Percentiles rank a stretch among this genome's conserved stretches.
These are phyloP conservation scores for Cariama cristata DNA, from an alignment of 2,113 vertebrate genomes.

Conservation along the genomic window DNA sequence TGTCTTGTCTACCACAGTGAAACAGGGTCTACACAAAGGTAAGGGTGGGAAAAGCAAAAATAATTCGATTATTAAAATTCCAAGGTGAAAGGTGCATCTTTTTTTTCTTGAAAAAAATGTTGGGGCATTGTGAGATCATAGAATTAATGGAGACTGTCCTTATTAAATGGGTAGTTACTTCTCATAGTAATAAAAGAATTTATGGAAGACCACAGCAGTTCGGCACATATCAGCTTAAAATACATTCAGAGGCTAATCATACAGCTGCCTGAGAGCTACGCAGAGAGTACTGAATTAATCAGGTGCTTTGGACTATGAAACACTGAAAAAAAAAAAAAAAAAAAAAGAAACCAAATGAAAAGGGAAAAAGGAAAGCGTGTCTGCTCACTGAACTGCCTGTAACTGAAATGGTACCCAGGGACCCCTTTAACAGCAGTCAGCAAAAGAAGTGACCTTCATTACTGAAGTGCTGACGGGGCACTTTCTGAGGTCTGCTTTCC, in stretches of 20 bases:
- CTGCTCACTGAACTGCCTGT: conserved; percentile 7
- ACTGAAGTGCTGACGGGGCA: conserved; percentile 29
- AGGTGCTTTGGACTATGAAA: conserved; percentile 1
- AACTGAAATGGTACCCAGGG: not conserved
- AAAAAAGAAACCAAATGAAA: not conserved
- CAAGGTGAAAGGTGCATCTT: not conserved
- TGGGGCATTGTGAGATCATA: not conserved
- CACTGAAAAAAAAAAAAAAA: not conserved
- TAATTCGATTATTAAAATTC: not conserved
- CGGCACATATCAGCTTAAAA: not conserved
- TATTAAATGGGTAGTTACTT: not conserved
- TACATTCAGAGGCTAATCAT: not conserved
- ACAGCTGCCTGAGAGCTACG: not conserved
- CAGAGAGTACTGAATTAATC: conserved; percentile 15
- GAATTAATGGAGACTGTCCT: not conserved
- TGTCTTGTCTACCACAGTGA: not conserved
- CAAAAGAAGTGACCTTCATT: conserved; percentile 43
- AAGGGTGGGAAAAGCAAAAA: not conserved
- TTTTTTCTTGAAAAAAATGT: not conserved
- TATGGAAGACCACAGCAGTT: not conserved
- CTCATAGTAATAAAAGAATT: not conserved
- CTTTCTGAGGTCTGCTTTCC: not conserved
- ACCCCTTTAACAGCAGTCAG: conserved; percentile 6
- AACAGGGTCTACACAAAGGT: not conserved
- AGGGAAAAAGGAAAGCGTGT: not conserved